Conservation (phyloP, 2,797 vertebrate species). For the Nyctalus aviator region DNA sequence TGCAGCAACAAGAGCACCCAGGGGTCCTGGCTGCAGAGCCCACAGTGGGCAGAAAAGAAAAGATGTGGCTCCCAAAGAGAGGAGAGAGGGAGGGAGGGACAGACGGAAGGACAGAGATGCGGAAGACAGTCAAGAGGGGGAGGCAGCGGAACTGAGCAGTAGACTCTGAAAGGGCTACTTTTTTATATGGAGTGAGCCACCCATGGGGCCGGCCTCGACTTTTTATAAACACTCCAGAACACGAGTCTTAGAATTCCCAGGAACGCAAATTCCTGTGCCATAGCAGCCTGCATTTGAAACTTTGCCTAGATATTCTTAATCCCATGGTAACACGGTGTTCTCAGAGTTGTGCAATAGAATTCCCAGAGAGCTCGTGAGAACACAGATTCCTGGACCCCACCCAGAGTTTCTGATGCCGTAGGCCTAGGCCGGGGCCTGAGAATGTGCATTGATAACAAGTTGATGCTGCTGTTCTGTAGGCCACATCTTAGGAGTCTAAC, state of each 20-base stretch:
- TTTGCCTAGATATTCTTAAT: not conserved
- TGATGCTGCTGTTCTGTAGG: not conserved
- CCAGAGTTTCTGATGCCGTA: not conserved
- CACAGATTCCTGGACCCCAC: not conserved
- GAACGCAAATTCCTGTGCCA: not conserved
- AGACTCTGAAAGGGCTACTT: not conserved
- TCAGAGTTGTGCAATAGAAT: not conserved
- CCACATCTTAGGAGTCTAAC: not conserved
- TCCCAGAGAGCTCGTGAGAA: not conserved
- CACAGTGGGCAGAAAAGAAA: accelerated
- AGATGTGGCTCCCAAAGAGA: not conserved
- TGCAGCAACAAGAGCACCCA: not conserved
- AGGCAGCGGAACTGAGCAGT: not conserved
- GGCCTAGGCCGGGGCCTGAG: not conserved
- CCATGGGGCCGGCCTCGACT: not conserved
- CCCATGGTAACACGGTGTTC: not conserved
- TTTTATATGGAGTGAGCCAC: not conserved
- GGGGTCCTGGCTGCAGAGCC: not conserved
- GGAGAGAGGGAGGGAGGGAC: not conserved
- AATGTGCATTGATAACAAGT: not conserved
- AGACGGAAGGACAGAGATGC: not conserved
- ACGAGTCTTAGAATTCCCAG: not conserved
- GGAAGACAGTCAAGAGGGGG: not conserved
- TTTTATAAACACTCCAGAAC: not conserved
- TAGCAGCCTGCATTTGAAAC: not conserved